Evolutionary conservation across 53 echinoderm and acorn worm genomes (phyloP).

Genomic region (Echinarachnius parma): DNA sequence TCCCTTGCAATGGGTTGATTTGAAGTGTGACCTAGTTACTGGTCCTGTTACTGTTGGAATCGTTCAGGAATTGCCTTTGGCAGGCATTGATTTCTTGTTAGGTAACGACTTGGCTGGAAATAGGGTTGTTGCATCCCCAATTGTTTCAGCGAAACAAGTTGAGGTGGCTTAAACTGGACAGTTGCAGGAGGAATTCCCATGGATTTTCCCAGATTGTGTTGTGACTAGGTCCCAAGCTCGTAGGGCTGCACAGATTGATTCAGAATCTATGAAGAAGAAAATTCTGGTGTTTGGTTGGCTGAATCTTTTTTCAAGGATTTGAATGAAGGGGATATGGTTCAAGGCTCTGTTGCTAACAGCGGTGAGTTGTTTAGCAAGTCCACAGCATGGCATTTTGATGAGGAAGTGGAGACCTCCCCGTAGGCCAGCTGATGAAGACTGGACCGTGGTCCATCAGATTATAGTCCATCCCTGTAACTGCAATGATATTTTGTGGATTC

Average conservation of each 20-base stretch:
- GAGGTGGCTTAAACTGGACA: constrained; percentile 15
- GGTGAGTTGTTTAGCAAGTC: not conserved
- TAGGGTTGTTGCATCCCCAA: not conserved
- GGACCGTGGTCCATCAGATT: constrained; percentile 43
- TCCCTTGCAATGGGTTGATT: constrained; percentile 18
- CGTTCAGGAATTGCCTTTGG: constrained; percentile 18
- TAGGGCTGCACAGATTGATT: not conserved
- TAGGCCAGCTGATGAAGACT: constrained; percentile 49
- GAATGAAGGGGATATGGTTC: not conserved
- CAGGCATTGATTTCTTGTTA: constrained; percentile 32
- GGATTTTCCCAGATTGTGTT: constrained; percentile 42
- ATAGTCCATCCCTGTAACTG: constrained; percentile 33
- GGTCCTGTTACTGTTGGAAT: constrained; percentile 42
- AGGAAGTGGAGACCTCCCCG: constrained; percentile 56
- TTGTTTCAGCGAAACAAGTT: not conserved
- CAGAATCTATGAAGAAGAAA: not conserved
- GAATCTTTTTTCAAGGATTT: constrained; percentile 13
- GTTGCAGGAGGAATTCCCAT: constrained; percentile 13
- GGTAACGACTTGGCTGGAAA: constrained; percentile 29
- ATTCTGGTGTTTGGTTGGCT: constrained; percentile 1
- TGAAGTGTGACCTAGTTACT: constrained; percentile 46
- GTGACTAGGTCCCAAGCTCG: not conserved
- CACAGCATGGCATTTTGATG: constrained; percentile 35
- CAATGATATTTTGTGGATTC: constrained; percentile 28
- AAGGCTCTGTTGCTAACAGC: not conserved